phyloP scores from a whole-genome alignment of 2,888 invertebrate species.

The Ornithoptera alexandrae region DNA sequence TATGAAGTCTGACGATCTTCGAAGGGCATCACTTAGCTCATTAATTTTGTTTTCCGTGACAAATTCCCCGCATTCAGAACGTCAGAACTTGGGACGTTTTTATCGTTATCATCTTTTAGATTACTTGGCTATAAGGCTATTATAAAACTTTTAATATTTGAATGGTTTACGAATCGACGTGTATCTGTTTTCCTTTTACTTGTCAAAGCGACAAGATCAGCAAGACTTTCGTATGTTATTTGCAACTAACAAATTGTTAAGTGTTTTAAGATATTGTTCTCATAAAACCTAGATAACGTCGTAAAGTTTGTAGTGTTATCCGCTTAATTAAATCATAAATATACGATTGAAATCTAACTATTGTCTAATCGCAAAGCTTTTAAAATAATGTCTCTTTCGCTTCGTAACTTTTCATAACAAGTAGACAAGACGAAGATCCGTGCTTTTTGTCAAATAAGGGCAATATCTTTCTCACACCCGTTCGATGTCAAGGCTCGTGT shows the following conservation, averaged over 20 bases:
- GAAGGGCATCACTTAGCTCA: constrained; percentile 50
- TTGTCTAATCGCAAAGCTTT: constrained; percentile 26
- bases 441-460: constrained; percentile 46
- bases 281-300: background rate
- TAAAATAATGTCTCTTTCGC: constrained; percentile 32
- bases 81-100: constrained; percentile 20
- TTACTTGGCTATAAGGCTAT: background rate
- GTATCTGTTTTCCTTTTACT: no score
- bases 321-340: background rate
- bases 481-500: constrained; percentile 27
- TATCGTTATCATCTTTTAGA: constrained; percentile 7
- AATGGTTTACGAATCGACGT: no score
- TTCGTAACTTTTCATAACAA: constrained; percentile 45
- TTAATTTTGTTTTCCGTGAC: constrained; percentile 45
- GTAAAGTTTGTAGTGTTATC: background rate
- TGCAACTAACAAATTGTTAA: no score
- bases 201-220: no score
- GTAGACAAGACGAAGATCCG: constrained; percentile 42
- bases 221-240: no score
- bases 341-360: background rate
- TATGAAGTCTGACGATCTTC: constrained; percentile 55
- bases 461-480: constrained; percentile 38
- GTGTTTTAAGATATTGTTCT: no score
- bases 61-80: constrained; percentile 32
- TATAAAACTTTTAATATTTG: no score